Base-by-base conservation (phyloP, 2,888 invertebrate genomes). In the Tricholauxania praeusta region DNA sequence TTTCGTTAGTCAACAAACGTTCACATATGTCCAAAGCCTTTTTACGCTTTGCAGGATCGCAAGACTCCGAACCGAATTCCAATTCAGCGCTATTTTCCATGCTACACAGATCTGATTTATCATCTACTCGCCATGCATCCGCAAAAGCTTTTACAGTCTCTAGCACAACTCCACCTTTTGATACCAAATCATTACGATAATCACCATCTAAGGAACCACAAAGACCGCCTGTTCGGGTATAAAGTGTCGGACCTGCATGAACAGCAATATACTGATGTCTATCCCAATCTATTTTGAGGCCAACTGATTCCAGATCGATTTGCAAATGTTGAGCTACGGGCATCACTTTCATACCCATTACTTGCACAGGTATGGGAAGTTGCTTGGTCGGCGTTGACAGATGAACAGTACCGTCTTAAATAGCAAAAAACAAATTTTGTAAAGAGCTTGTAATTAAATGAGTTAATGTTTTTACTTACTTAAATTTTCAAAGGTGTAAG, bases 201-300 rank as follows among this genome's bases (percentile, higher is more conserved):
- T 91, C 89, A 0, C 93, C 93, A 84, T 96, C 93, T 78, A 94
- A 87, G 0, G 89, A 89, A 0, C 97, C 96, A 82, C 97, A 97
- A 0, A 97, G 88, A 71, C 96, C 97, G 75, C 91, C 91, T 0
- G 95, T 93, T 80, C 92, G 91, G 81, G 94, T 93, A 93, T 94
- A 95, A 51, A 94, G 85, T 3, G 89, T 89, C 32, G 92, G 90
- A 1, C 91, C 89, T 0, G 92, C 92, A 82, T 92, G 92, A 0
- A 95, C 87, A 75, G 92, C 89, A 7, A 95, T 88, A 74, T 92
- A 85, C 82, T 92, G 90, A 90, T 92, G 85, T 67, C 82, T 84
- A 82, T 96, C 95, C 96, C 96, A 97, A 77, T 92, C 91, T 69
- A 96, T 80, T 48, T 90, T 89, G 28, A 93, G 86, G 0, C 93